Evolutionary conservation across 1,140 invertebrate species (phyloP).

Genomic region (Anastatus disparis): DNA sequence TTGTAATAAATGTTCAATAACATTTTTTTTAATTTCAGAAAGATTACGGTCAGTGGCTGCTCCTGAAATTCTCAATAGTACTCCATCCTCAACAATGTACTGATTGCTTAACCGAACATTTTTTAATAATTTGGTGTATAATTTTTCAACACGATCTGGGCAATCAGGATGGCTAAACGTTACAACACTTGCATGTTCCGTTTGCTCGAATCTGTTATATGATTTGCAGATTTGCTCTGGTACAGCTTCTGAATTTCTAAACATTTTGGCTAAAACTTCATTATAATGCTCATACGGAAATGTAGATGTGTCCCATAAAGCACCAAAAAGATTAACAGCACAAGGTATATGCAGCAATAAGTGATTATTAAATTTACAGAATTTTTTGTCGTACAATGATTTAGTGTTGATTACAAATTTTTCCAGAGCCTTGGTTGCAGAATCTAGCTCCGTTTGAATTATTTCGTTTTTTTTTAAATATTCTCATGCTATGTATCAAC

Average conservation of each 20-base stretch:
- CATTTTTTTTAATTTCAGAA: constrained; percentile 21
- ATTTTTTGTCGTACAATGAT: no score
- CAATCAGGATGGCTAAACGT: constrained; percentile 28
- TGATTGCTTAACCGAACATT: constrained; percentile 9
- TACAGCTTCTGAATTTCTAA: constrained; percentile 34
- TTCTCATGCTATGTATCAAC: not conserved
- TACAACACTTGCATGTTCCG: constrained; percentile 10
- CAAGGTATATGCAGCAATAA: constrained; percentile 34
- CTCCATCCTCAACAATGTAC: not conserved
- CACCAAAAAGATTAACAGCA: constrained; percentile 33
- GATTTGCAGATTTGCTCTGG: constrained; percentile 37
- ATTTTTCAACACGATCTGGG: constrained; percentile 14
- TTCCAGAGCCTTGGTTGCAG: constrained; percentile 14
- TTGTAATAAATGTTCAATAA: constrained; percentile 2
- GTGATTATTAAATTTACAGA: constrained; percentile 42
- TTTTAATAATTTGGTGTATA: constrained; percentile 24
- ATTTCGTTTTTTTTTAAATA: not conserved
- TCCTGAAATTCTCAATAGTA: constrained; percentile 1
- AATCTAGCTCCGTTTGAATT: not conserved
- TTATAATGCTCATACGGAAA: constrained; percentile 41
- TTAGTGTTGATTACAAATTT: constrained; percentile 26
- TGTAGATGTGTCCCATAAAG: constrained; percentile 27
- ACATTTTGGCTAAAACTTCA: constrained; percentile 35
- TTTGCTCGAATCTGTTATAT: constrained; percentile 29
- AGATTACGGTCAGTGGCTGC: constrained; percentile 1